Conservation (phyloP, 2,113 vertebrate species). For the Hystrix brachyura region DNA sequence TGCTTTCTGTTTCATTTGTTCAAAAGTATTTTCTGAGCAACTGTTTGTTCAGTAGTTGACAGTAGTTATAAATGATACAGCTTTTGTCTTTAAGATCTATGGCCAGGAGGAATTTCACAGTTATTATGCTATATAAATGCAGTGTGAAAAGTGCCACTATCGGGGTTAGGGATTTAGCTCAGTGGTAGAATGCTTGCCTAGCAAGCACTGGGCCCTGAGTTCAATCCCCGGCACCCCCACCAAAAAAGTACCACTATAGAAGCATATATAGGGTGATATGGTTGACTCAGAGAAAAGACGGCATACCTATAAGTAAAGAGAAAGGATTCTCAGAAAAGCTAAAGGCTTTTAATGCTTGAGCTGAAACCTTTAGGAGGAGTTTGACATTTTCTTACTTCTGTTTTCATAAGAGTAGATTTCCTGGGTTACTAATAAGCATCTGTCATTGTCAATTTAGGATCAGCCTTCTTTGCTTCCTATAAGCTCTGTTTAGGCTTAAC, state of each 20-base stretch:
- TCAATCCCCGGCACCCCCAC: no score
- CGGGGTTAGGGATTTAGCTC: no score
- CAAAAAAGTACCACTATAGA: background rate
- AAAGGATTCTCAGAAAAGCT: constrained; percentile 34
- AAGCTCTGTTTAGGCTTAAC: background rate
- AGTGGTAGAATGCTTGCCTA: no score
- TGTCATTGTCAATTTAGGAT: background rate
- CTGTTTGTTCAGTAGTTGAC: constrained; percentile 53
- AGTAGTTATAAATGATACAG: background rate
- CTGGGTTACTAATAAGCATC: constrained; percentile 7
- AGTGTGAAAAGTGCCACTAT: constrained; percentile 1
- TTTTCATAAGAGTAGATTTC: constrained; percentile 47
- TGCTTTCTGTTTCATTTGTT: constrained; percentile 61
- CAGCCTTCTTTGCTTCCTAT: constrained; percentile 34
- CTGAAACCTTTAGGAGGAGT: constrained; percentile 55
- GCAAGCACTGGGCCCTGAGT: no score
- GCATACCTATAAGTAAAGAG: background rate
- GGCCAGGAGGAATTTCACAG: background rate
- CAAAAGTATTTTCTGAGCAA: constrained; percentile 65
- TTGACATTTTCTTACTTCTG: background rate
- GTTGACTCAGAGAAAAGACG: constrained; percentile 35
- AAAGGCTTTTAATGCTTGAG: background rate
- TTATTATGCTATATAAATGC: constrained; percentile 9
- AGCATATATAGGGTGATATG: background rate
- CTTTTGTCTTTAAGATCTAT: constrained; percentile 57